Evolutionary conservation across 2,797 vertebrate genomes (phyloP).

Genomic region (Salmo trutta): DNA sequence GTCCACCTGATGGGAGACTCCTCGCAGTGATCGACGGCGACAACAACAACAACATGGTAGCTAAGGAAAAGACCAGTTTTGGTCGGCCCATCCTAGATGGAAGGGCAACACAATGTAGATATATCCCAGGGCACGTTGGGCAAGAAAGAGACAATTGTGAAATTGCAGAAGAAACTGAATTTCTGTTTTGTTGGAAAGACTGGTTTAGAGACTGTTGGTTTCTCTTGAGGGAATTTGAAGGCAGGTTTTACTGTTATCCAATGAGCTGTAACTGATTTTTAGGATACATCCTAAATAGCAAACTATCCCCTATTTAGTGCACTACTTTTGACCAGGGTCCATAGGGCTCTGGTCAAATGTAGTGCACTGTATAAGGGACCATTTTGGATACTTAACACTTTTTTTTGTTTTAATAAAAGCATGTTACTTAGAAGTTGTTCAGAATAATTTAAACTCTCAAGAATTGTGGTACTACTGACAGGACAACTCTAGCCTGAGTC

Average conservation of each 20-base stretch:
- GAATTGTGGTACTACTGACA: slow-evolving; percentile 39
- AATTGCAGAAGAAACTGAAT: slow-evolving; percentile 51
- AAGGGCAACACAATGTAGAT: slow-evolving; percentile 18
- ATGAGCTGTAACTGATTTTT: slow-evolving; percentile 66
- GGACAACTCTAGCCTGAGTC: not conserved
- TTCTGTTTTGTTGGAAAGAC: not conserved
- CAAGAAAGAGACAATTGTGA: slow-evolving; percentile 57
- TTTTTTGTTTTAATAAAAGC: slow-evolving; percentile 60
- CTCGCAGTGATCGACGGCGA: slow-evolving; percentile 62
- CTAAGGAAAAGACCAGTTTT: not conserved
- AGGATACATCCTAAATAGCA: slow-evolving; percentile 1
- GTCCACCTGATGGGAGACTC: slow-evolving; percentile 87
- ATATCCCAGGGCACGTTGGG: slow-evolving; percentile 28
- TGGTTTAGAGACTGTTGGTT: slow-evolving; percentile 32
- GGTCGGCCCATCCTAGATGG: slow-evolving; percentile 10
- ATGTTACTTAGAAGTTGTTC: slow-evolving; percentile 54
- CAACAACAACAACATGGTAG: not conserved
- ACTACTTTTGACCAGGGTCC: too few relatives aligned
- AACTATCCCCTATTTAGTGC: not conserved
- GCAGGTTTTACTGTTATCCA: slow-evolving; percentile 64
- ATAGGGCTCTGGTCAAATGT: not conserved
- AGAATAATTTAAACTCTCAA: slow-evolving; percentile 30
- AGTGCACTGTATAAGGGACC: not conserved
- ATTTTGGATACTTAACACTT: not conserved
- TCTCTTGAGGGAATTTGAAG: slow-evolving; percentile 51